Conservation (phyloP, 1,140 invertebrate genomes). For the Pogonomyrmex californicus region DNA sequence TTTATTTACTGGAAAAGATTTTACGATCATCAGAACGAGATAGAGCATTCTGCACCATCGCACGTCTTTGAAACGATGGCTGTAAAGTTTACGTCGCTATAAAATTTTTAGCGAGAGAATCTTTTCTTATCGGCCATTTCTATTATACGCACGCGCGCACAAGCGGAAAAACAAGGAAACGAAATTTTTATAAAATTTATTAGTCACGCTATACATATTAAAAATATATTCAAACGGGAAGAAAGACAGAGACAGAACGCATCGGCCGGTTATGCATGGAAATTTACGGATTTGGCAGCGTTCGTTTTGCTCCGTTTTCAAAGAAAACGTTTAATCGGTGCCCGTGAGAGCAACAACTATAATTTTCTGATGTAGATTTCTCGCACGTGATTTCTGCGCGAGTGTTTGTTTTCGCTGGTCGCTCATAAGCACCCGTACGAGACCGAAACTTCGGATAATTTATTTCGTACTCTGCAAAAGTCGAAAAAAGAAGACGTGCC, state of each 20-base stretch:
- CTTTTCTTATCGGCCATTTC: constrained; percentile 43
- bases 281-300: constrained; percentile 48
- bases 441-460: constrained; percentile 52
- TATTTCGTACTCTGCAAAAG: neutral
- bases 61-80: constrained; percentile 14
- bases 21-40: constrained; percentile 54
- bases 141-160: neutral
- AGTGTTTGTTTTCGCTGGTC: constrained; percentile 47
- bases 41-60: constrained; percentile 26
- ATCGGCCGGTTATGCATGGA: constrained; percentile 52
- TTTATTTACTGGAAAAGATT: constrained; percentile 52
- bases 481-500: constrained; percentile 6
- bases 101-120: constrained; percentile 34
- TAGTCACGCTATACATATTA: neutral
- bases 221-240: neutral
- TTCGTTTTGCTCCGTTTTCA: constrained; percentile 34
- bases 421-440: constrained; percentile 26
- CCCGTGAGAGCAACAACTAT: constrained; percentile 28
- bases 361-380: constrained; percentile 57
- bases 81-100: constrained; percentile 51
- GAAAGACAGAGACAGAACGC: neutral
- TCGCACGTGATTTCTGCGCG: neutral
- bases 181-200: constrained; percentile 40
- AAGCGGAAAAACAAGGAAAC: neutral
- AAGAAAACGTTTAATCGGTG: constrained; percentile 53